These are phyloP conservation scores for Brachyptera risi DNA, from an alignment of 2,888 invertebrate genomes.

Conservation along the genomic window DNA sequence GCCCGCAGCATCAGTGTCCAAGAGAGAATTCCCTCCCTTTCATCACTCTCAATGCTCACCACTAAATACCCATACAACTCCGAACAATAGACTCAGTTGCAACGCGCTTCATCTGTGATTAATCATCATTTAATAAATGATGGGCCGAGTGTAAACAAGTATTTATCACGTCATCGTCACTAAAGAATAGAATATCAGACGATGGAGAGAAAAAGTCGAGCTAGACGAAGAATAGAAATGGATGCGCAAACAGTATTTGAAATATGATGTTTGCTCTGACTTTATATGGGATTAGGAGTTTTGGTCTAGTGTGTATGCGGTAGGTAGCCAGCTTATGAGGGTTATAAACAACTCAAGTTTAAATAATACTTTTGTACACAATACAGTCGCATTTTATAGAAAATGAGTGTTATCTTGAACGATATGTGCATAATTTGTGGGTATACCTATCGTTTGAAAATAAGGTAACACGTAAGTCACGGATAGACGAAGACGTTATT, in stretches of 20 bases:
- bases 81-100: neutral
- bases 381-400: too few species aligned
- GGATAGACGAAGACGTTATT: too few species aligned
- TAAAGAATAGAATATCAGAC: constrained; percentile 10
- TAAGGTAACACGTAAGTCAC: too few species aligned
- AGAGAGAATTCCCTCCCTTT: constrained; percentile 17
- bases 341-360: too few species aligned
- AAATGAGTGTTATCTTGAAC: too few species aligned
- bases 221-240: neutral
- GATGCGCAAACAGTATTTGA: constrained; percentile 8
- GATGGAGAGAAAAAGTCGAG: neutral
- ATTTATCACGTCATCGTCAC: constrained; percentile 49
- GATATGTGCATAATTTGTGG: too few species aligned
- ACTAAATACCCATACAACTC: constrained; percentile 1
- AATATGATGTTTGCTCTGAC: neutral
- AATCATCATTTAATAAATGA: constrained; percentile 33
- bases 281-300: neutral
- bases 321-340: constrained; percentile 22
- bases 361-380: too few species aligned
- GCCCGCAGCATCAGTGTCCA: too few species aligned
- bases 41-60: constrained; percentile 12
- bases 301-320: constrained; percentile 12
- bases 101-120: constrained; percentile 22
- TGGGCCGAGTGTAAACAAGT: constrained; percentile 48
- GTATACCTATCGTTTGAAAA: too few species aligned